Evolutionary conservation across 2,888 invertebrate species (phyloP).

Genomic region (Euclidia mi): DNA sequence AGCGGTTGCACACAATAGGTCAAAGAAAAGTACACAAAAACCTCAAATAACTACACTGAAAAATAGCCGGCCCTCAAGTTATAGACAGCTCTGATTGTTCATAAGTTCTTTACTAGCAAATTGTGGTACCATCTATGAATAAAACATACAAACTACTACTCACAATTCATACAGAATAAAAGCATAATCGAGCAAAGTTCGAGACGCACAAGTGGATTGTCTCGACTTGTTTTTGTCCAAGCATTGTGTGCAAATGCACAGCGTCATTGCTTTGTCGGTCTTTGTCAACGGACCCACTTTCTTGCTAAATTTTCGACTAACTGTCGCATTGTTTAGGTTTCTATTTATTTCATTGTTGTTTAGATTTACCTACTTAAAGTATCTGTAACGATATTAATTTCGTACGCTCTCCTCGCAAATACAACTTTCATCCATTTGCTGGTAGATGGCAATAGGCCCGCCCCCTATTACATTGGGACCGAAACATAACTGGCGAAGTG

Average conservation of each 20-base stretch:
- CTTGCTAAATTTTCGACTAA: constrained; percentile 28
- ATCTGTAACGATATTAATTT: background rate
- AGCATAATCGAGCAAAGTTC: constrained; percentile 34
- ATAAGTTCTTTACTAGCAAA: background rate
- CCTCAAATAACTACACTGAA: no score
- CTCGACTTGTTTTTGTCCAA: constrained; percentile 52
- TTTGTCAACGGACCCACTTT: constrained; percentile 49
- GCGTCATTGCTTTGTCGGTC: constrained; percentile 22
- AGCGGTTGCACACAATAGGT: no score
- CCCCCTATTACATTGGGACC: no score
- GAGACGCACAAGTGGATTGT: constrained; percentile 19
- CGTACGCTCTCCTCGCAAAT: no score
- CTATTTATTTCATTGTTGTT: background rate
- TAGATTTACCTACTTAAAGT: background rate
- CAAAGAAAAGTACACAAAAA: no score
- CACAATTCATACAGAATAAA: constrained; percentile 28
- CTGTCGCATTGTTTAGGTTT: constrained; percentile 29
- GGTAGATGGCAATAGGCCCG: no score
- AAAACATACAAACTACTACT: constrained; percentile 8
- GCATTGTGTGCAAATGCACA: constrained; percentile 59
- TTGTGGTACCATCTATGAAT: constrained; percentile 8
- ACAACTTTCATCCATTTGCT: no score
- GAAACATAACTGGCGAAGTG: no score
- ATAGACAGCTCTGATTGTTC: no score
- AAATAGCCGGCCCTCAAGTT: no score